Conservation (phyloP, 2,888 invertebrate genomes). For the Aphidoletes aphidimyza region DNA sequence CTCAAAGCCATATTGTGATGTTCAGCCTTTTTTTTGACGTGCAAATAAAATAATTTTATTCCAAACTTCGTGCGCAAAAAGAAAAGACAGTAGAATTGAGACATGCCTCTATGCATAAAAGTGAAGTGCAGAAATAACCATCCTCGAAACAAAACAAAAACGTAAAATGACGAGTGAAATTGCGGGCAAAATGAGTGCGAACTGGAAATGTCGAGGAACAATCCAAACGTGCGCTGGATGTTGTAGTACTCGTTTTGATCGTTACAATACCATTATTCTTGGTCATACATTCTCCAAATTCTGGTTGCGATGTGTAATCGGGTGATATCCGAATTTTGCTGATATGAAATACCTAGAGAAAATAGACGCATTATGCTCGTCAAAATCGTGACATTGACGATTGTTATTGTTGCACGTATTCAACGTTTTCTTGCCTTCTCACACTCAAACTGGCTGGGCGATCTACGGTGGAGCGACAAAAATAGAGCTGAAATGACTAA, state of each 20-base stretch:
- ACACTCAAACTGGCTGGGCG: no score
- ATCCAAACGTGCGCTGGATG: no score
- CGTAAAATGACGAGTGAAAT: no score
- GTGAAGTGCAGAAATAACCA: neutral
- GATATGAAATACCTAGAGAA: neutral
- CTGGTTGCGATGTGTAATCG: neutral
- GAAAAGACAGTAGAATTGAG: no score
- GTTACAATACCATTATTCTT: neutral
- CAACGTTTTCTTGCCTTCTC: neutral
- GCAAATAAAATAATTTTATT: no score
- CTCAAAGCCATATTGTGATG: no score
- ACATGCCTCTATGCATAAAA: neutral
- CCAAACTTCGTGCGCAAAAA: no score
- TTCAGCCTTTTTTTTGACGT: no score
- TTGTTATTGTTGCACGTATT: conserved; percentile 26
- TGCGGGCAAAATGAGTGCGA: no score
- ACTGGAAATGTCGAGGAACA: no score
- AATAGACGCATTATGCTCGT: neutral
- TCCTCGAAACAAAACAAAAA: no score
- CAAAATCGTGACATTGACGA: conserved; percentile 40
- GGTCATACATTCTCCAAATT: neutral
- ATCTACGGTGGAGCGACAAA: no score
- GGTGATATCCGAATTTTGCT: conserved; percentile 23
- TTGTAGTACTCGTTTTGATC: neutral
- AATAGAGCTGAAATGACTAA: neutral